Percentiles rank a stretch among this genome's conserved stretches.
phyloP scores from a whole-genome alignment of 2,888 invertebrate species.

The Epinotia nisella region DNA sequence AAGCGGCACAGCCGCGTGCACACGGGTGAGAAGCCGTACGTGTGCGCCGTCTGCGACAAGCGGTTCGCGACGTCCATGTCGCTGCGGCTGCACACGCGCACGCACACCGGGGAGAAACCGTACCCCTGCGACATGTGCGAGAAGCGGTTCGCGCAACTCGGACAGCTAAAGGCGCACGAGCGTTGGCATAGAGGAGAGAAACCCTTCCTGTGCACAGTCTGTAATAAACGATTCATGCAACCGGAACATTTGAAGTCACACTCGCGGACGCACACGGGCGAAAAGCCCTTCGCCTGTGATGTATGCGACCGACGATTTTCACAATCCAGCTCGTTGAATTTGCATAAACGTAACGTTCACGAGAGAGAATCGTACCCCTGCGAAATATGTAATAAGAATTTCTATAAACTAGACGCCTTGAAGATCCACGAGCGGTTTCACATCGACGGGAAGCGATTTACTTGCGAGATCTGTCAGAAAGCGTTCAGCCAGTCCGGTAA shows the following conservation, averaged over 20 bases:
- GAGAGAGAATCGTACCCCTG: neutral
- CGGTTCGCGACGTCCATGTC: neutral
- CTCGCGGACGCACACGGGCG: neutral
- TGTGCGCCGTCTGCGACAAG: neutral
- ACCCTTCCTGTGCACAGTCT: neutral
- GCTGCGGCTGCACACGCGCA: neutral
- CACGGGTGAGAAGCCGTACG: neutral
- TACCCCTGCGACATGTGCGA: neutral
- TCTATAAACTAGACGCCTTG: neutral
- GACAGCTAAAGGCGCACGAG: neutral
- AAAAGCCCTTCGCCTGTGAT: neutral
- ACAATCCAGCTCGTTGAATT: neutral
- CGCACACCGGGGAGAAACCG: constrained; percentile 4
- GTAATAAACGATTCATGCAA: neutral
- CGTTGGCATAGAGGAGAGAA: neutral
- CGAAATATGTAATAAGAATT: constrained; percentile 3
- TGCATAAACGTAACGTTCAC: neutral
- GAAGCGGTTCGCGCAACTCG: neutral
- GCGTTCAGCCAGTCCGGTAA: neutral
- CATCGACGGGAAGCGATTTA: neutral
- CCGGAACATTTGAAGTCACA: neutral
- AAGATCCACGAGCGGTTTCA: neutral
- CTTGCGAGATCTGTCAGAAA: neutral
- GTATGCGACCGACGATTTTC: neutral
- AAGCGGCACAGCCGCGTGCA: neutral